Evolutionary conservation across 2,797 vertebrate genomes (phyloP), one percentile per base, ranked within the genome.

Genomic region (Diplodus sargus): DNA sequence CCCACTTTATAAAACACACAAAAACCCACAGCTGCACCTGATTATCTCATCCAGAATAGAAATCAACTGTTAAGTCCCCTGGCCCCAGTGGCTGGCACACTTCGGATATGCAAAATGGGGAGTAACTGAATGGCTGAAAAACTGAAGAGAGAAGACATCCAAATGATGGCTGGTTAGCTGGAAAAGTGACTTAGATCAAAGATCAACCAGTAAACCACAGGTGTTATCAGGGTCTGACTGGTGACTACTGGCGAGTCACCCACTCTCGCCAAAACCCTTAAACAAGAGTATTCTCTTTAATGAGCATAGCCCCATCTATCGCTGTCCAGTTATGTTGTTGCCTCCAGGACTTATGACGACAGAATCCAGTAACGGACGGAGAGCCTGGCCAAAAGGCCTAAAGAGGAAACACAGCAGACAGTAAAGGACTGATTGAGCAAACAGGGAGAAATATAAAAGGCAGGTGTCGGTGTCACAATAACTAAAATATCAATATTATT

Each of bases 361-460:
- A 83, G 97, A 96, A 78, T 97, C 97, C 93, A 99, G 92, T 42
- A 98, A 78, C 17, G 97, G 97, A 82, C 96, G 96, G 84, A 99
- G 95, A 39, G 95, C 96, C 94, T 97, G 97, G 93, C 98, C 98
- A 77, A 99, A 98, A 30, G 97, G 97, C 89, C 97, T 99, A 88
- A 13, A 77, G 84, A 71, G 79, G 71, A 79, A 81, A 82, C 39
- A 86, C 20, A 85, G 61, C 34, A 70, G 25, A 75, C 3, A 25
- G n/a, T 20, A 66, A 4, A 8, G 48, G 39, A 62, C 13, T 17
- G 5, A 59, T 10, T 43, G 6, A 30, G 22, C 4, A 62, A 8
- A 73, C 30, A 18, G 47, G 22, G 17, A n/a, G 7, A 53, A 17
- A 43, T 6, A 49, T 20, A 56, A 15, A n/a, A 39, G 39, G 10